These are phyloP conservation scores for Sturnus vulgaris DNA, from an alignment of 2,113 vertebrate genomes.

Conservation along the genomic window DNA sequence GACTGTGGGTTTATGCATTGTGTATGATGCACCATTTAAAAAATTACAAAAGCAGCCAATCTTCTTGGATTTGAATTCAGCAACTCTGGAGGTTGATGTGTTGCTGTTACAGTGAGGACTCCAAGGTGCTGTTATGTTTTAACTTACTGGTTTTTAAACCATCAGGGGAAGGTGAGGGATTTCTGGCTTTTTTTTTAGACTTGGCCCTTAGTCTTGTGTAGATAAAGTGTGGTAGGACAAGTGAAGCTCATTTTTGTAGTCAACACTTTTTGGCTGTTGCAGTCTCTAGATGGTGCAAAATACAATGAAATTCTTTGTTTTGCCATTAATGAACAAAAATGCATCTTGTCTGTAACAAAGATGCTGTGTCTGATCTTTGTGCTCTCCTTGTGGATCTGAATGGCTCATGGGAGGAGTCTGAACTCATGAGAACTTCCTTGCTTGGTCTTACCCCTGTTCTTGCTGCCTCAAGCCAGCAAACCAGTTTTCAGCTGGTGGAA, in stretches of 20 bases:
- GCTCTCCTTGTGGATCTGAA: background rate
- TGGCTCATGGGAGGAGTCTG: background rate
- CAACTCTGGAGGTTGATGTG: background rate
- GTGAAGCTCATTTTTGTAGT: background rate
- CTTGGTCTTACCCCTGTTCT: background rate
- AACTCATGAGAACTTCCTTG: background rate
- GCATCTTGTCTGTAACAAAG: background rate
- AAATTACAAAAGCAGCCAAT: background rate
- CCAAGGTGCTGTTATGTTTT: background rate
- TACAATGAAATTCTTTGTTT: background rate
- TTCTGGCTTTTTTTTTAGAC: background rate
- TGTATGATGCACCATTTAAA: background rate
- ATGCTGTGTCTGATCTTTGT: background rate
- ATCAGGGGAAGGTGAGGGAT: background rate
- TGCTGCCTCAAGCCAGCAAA: background rate
- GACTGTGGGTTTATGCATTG: background rate
- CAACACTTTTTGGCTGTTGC: background rate
- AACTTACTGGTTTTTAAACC: background rate
- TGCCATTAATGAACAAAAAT: background rate
- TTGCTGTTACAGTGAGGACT: background rate
- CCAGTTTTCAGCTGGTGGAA: slow-evolving; percentile 9
- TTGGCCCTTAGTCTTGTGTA: background rate
- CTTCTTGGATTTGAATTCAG: background rate
- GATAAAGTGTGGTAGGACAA: background rate
- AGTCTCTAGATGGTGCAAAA: background rate